Base-by-base conservation (phyloP, 2,113 vertebrate species). In the Psittacula cyanocephala region DNA sequence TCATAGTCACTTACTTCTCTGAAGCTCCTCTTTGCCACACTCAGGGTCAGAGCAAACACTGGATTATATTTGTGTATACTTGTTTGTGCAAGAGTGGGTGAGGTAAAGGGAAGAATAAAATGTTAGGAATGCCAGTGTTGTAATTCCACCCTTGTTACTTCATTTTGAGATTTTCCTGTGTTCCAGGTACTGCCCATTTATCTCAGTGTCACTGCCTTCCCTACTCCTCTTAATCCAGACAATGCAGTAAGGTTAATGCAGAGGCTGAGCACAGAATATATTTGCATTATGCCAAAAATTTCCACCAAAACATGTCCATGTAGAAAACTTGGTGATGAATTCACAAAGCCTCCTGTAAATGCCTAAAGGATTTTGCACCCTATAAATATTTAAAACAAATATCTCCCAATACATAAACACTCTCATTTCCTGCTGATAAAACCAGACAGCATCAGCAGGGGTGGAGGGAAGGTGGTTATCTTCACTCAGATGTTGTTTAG, bases 381-480 rank as follows among this genome's bases (percentile, higher is more conserved):
- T 97, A 91, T 98, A 98, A 98, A 98, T 98, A 98, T 98, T 97
- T 98, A 97, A 98, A 98, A 94, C 89, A 97, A 97, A 97, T 95
- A 95, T 91, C 95, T 97, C 78, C 79, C 94, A 93, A 89, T 92
- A 96, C 23, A 91, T 97, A 97, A 98, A 97, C 91, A 96, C 44
- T 72, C 92, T 97, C 79, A 60, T 95, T 97, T 97, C 92, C 96
- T 68, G 28, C 77, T 96, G 85, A 97, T 97, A 97, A 98, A 96
- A 89, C 59, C 82, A 97, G 96, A 95, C 7, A 55, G 7, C 91
- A 92, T 93, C 93, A 96, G 77, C 76, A 92, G 90, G 95, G 68
- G 33, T 81, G 68, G 49, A 82, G 46, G 68, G 81, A 96, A 96
- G 84, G 89, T 94, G 88, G 85, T 86, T 96, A 59, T 96, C 95